Conservation (phyloP, 1,140 invertebrate species). For the Pinna nobilis region DNA sequence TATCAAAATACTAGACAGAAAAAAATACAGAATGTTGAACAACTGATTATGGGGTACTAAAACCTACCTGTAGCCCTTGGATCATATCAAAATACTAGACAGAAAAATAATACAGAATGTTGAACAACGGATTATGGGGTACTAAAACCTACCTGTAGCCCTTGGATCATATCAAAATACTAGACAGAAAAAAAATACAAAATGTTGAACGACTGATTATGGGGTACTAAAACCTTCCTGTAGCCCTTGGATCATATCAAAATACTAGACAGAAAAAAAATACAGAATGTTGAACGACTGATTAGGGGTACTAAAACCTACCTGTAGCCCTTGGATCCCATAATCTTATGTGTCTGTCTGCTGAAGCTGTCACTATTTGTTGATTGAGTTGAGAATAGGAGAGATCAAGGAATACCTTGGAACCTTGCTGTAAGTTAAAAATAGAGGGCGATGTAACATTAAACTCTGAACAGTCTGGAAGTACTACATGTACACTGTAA, state of each 20-base stretch:
- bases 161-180: conserved; percentile 95
- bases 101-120: too few relatives aligned
- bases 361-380: conserved; percentile 88
- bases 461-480: neutral
- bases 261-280: too few relatives aligned
- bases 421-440: conserved; percentile 78
- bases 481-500: too few relatives aligned
- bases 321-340: conserved; percentile 93
- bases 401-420: conserved; percentile 93
- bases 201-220: too few relatives aligned
- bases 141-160: conserved; percentile 82
- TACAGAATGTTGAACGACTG: too few relatives aligned
- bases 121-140: neutral
- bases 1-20: too few relatives aligned
- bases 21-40: too few relatives aligned
- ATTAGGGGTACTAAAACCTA: conserved; percentile 72
- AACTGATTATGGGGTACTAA: neutral
- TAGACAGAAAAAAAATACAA: too few relatives aligned
- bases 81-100: too few relatives aligned
- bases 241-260: too few relatives aligned
- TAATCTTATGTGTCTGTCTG: conserved; percentile 91
- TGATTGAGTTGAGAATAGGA: conserved; percentile 87
- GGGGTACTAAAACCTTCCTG: too few relatives aligned
- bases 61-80: conserved; percentile 86
- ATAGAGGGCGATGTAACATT: neutral